Percentiles rank a stretch among this genome's conserved stretches.
phyloP scores from a whole-genome alignment of 2,113 vertebrate species.

The Atlantisia rogersi region DNA sequence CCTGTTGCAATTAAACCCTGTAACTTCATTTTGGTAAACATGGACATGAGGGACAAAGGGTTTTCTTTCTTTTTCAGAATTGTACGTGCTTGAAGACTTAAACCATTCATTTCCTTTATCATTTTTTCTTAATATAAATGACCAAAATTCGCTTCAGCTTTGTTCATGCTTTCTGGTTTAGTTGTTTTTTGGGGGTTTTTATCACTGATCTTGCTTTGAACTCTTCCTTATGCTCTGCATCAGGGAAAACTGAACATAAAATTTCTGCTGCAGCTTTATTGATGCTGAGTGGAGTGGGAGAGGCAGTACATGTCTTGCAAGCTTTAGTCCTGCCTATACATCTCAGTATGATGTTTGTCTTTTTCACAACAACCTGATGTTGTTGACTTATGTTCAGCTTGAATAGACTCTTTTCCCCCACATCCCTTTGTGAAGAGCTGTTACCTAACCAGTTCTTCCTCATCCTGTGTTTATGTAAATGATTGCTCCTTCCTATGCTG shows the following conservation, averaged over 20 bases:
- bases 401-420: slow-evolving; percentile 43
- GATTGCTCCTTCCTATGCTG: neutral
- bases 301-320: neutral
- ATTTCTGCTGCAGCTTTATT: neutral
- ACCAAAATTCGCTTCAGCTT: neutral
- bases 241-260: neutral
- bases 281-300: neutral
- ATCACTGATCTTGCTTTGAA: neutral
- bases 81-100: neutral
- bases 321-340: slow-evolving; percentile 5
- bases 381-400: slow-evolving; percentile 31
- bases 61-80: neutral
- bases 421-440: slow-evolving; percentile 26
- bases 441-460: slow-evolving; percentile 61
- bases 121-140: neutral
- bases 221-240: neutral
- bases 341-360: slow-evolving; percentile 23
- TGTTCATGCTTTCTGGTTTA: neutral
- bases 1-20: neutral
- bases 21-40: neutral
- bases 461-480: slow-evolving; percentile 51
- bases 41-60: neutral
- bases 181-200: no score
- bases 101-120: neutral
- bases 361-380: slow-evolving; percentile 33